Conservation (phyloP, 2,797 vertebrate genomes). For the Siniperca obscura region DNA sequence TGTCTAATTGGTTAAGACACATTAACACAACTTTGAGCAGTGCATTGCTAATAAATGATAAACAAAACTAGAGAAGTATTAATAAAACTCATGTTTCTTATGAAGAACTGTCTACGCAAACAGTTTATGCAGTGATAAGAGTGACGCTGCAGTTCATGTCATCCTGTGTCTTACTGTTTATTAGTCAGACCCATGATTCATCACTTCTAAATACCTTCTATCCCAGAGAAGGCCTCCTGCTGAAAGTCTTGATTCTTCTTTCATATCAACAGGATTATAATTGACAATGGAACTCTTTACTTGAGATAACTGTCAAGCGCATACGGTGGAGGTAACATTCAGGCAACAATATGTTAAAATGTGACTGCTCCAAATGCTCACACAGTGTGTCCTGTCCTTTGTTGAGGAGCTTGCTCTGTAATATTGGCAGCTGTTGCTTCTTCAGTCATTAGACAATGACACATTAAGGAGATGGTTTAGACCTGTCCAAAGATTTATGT, state of each 20-base stretch:
- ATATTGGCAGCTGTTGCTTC: neutral
- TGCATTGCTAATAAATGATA: neutral
- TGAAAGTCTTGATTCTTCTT: neutral
- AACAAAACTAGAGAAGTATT: constrained; percentile 8
- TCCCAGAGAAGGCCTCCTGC: neutral
- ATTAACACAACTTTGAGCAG: neutral
- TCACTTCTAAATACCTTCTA: neutral
- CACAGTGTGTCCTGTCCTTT: neutral
- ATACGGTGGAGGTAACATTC: neutral
- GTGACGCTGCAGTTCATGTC: neutral
- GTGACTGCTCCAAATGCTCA: neutral
- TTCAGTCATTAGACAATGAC: neutral
- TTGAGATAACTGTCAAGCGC: neutral
- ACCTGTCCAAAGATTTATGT: neutral
- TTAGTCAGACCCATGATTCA: neutral
- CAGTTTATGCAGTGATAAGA: neutral
- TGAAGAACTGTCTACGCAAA: neutral
- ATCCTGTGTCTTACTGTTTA: neutral
- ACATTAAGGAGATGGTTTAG: neutral
- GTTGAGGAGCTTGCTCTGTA: no score
- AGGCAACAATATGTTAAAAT: neutral
- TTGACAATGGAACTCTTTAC: neutral
- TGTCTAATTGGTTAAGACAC: neutral
- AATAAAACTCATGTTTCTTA: neutral
- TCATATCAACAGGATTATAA: neutral